phyloP scores from a whole-genome alignment of 2,113 vertebrate species.

The Cochlearius cochlearius region DNA sequence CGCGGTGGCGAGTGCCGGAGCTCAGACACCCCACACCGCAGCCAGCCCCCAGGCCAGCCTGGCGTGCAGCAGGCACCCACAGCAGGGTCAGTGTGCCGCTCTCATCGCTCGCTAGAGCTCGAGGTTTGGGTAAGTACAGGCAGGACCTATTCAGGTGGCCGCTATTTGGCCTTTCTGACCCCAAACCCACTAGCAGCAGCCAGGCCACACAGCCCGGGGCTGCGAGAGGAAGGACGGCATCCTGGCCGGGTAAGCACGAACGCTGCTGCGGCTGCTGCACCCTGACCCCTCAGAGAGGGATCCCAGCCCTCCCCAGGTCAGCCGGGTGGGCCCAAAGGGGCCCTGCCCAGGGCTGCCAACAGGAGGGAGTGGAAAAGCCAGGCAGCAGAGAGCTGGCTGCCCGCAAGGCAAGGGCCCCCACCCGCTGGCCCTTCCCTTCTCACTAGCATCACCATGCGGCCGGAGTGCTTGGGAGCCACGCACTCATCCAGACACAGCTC shows the following conservation, averaged over 20 bases:
- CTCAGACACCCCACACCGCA: rapidly evolving
- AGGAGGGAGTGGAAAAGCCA: neutral
- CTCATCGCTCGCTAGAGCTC: rapidly evolving
- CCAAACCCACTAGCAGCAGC: neutral
- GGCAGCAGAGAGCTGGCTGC: neutral
- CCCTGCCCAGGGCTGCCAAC: neutral
- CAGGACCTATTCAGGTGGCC: neutral
- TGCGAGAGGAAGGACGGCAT: neutral
- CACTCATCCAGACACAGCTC: neutral
- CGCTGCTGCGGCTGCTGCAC: rapidly evolving
- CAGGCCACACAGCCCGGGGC: rapidly evolving
- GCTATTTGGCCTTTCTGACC: neutral
- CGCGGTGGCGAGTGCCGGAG: rapidly evolving
- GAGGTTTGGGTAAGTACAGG: neutral
- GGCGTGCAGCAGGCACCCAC: neutral
- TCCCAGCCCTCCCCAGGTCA: rapidly evolving
- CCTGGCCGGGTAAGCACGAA: neutral
- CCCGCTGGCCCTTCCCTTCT: neutral
- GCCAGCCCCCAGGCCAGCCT: neutral
- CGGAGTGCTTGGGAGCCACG: rapidly evolving
- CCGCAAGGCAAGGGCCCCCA: neutral
- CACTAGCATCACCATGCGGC: constrained; percentile 22
- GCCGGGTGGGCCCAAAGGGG: neutral
- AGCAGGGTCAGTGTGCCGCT: neutral
- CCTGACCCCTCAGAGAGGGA: neutral